Conservation (phyloP, 2,888 invertebrate genomes). For the Syritta pipiens region DNA sequence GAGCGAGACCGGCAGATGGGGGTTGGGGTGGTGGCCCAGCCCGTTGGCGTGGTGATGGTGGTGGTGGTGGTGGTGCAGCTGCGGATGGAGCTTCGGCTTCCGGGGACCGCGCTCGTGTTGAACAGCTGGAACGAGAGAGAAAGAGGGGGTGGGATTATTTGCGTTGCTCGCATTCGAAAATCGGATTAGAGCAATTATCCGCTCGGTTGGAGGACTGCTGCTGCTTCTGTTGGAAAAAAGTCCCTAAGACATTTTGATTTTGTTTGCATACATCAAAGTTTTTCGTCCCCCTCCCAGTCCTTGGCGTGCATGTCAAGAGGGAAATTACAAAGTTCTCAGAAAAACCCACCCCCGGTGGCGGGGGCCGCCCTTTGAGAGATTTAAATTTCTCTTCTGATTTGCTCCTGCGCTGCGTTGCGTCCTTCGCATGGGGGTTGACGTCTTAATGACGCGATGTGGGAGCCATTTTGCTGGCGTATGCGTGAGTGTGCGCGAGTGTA, state of each 20-base stretch:
- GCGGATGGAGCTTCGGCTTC: constrained; percentile 90
- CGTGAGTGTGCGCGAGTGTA: constrained; percentile 72
- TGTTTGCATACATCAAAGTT: constrained; percentile 68
- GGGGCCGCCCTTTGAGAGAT: constrained; percentile 12
- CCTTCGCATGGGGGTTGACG: constrained; percentile 24
- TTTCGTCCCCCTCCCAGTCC: background rate
- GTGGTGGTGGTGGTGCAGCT: constrained; percentile 77
- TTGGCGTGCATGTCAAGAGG: constrained; percentile 33
- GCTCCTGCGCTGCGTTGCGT: background rate
- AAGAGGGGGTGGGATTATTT: constrained; percentile 71
- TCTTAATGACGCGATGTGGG: constrained; percentile 72
- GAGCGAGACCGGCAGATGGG: constrained; percentile 77
- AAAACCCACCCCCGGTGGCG: background rate
- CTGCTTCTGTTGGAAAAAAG: constrained; percentile 39
- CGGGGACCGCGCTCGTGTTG: constrained; percentile 98
- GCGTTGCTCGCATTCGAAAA: constrained; percentile 78
- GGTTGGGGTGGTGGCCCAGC: constrained; percentile 70
- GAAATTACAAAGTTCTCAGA: constrained; percentile 44
- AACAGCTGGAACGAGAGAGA: constrained; percentile 85
- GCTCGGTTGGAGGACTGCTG: constrained; percentile 73
- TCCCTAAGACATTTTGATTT: constrained; percentile 65
- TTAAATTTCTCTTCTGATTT: constrained; percentile 59
- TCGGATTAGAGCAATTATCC: constrained; percentile 79
- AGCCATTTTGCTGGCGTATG: constrained; percentile 2
- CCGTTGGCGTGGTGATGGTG: constrained; percentile 74